phyloP scores from a whole-genome alignment of 2,113 vertebrate species.

The Saccopteryx leptura region DNA sequence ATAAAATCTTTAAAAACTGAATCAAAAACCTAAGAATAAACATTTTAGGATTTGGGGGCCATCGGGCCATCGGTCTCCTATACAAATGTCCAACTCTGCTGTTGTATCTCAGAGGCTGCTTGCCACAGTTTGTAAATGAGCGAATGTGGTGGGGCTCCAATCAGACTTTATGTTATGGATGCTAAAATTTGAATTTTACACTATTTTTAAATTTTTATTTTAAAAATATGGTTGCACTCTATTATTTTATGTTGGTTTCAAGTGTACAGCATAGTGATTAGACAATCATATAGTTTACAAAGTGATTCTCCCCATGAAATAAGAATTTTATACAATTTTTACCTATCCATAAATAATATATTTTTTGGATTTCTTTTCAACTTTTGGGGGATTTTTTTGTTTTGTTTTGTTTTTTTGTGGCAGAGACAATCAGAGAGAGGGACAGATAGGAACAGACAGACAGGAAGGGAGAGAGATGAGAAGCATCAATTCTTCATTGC shows the following conservation, averaged over 20 bases:
- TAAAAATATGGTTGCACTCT: neutral
- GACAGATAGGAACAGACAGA: too few relatives aligned
- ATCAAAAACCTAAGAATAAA: neutral
- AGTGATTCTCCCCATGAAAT: neutral
- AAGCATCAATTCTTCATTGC: too few relatives aligned
- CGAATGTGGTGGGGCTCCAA: neutral
- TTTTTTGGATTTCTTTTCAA: neutral
- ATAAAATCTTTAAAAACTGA: too few relatives aligned
- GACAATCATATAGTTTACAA: neutral
- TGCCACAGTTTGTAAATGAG: neutral
- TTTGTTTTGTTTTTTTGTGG: too few relatives aligned
- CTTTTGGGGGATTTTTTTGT: too few relatives aligned
- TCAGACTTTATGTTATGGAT: neutral
- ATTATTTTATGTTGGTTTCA: neutral
- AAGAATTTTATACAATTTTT: neutral
- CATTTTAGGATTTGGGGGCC: neutral
- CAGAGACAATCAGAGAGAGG: too few relatives aligned
- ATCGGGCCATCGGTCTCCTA: neutral
- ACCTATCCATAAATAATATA: neutral
- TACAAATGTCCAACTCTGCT: neutral
- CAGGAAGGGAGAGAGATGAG: too few relatives aligned
- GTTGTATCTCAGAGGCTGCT: neutral
- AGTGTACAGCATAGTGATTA: neutral
- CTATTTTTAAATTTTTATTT: neutral
- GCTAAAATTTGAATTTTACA: neutral